Evolutionary conservation across 2,113 vertebrate genomes (phyloP), one percentile per base, ranked within the genome.

Genomic region (Butastur rufipennis): DNA sequence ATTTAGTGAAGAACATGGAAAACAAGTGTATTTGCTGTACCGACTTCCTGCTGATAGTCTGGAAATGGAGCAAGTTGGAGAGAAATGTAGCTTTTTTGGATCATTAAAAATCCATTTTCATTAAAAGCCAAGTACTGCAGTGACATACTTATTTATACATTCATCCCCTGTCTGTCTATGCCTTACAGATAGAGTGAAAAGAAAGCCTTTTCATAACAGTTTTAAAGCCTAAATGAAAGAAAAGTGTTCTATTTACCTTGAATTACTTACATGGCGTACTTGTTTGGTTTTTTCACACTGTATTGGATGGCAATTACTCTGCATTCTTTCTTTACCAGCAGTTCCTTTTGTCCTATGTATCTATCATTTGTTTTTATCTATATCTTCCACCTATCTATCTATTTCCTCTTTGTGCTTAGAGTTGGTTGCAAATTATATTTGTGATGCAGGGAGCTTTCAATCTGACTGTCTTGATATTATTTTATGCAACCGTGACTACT

Each of bases 391-490:
- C 81, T 91, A 81, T 92, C 74, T 93, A 11, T 91, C 90, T 85
- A n/a, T 88, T 97, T 96, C 80, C 71, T 96, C 47, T 95, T 81
- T 97, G 79, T 96, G 67, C 92, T 87, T 92, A 62, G 78, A 78
- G 32, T 95, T 95, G 70, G 86, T 91, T 95, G 86, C 78, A 97
- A 96, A 96, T 97, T 95, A 40, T 88, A 92, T 97, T 97, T 97
- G 95, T 91, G 81, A 96, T 94, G 88, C 90, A 95, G 92, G 43
- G 81, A 93, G 53, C 88, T 96, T 97, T 97, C 96, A 93, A 74
- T 95, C 87, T 92, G 90, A 96, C 86, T 62, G 78, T 73, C 97
- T 96, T 95, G 91, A 97, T 97, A 98, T 92, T 96, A 97, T 97
- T 97, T 97, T 93, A 97, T 85, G 95, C 94, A 94, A 81, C 92